Evolutionary conservation across 37 sponge, comb jelly and placozoan genomes (phyloP).

Genomic region (Amphimedon queenslandica): DNA sequence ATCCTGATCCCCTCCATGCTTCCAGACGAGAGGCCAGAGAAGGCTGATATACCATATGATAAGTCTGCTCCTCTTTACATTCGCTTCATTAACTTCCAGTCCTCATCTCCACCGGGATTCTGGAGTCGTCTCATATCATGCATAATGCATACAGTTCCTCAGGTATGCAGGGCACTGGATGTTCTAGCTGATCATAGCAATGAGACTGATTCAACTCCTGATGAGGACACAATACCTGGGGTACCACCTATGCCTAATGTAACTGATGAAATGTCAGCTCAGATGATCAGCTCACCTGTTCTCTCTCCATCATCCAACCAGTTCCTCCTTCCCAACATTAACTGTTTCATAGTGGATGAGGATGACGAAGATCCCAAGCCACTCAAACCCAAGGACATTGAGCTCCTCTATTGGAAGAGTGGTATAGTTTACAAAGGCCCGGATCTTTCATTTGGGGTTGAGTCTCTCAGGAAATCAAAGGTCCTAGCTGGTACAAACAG

Average conservation of each 20-base stretch:
- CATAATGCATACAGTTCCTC: slow-evolving; percentile 35
- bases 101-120: slow-evolving; percentile 54
- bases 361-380: neutral
- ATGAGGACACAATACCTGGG: neutral
- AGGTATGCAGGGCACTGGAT: neutral
- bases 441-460: neutral
- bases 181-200: no score
- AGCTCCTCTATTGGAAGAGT: slow-evolving; percentile 1
- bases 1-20: slow-evolving; percentile 76
- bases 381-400: neutral
- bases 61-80: slow-evolving; percentile 7
- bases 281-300: neutral
- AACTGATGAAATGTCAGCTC: neutral
- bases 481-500: neutral
- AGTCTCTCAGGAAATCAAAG: slow-evolving; percentile 1
- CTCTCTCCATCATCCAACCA: neutral
- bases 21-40: slow-evolving; percentile 21
- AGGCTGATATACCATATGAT: neutral
- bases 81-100: slow-evolving; percentile 38
- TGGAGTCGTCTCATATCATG: slow-evolving; percentile 69
- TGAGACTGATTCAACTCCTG: neutral
- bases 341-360: neutral
- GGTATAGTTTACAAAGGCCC: slow-evolving; percentile 1
- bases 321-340: slow-evolving; percentile 1
- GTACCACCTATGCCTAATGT: neutral